Base-by-base conservation (phyloP, 2,797 vertebrate genomes). In the Ammospiza maritima region DNA sequence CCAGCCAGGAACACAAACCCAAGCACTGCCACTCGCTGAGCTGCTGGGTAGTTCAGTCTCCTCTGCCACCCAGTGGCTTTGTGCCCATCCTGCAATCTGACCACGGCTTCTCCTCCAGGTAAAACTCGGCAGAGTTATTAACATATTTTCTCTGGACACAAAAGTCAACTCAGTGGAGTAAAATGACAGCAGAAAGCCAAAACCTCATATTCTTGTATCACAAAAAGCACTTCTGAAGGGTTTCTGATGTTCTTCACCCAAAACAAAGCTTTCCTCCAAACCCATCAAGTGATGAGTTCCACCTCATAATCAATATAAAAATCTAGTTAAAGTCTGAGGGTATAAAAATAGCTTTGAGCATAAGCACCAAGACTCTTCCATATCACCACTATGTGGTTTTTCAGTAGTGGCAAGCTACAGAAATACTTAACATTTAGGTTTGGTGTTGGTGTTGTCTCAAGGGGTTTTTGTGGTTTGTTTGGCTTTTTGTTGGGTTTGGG, bases 51-150 rank as follows among this genome's bases (percentile, higher is more conserved):
- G 25, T 7, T 85, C 23, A 75, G 83, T 48, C 86, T 94, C 42
- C 47, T 50, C 74, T 93, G 92, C 95, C 95, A 93, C 83, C 93
- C 45, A 5, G 89, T 50, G 93, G 94, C 36, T 30, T 47, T 30
- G 4, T 30, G 16, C 19, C 51, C 13, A 1, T 29, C 56, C 65
- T 94, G 76, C 89, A 74, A 5, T 48, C 38, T 13, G 19, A 23
- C 36, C 53, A 7, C 4, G 0, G 13, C 15, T 83, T 16, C 64
- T 51, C 23, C 29, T 51, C 23, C 47, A 5, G 20, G 21, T 10
- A 27, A 36, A 50, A 18, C 65, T 15, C 4, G 1, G 6, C n/a
- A 58, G 26, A 30, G 29, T 3, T 66, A 54, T 3, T 66, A 57
- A 45, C 2, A 0, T 5, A 6, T 12, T 72, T 80, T 29, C 29